Evolutionary conservation across 2,113 vertebrate genomes (phyloP).

Genomic region (Eudyptes chrysolophus): DNA sequence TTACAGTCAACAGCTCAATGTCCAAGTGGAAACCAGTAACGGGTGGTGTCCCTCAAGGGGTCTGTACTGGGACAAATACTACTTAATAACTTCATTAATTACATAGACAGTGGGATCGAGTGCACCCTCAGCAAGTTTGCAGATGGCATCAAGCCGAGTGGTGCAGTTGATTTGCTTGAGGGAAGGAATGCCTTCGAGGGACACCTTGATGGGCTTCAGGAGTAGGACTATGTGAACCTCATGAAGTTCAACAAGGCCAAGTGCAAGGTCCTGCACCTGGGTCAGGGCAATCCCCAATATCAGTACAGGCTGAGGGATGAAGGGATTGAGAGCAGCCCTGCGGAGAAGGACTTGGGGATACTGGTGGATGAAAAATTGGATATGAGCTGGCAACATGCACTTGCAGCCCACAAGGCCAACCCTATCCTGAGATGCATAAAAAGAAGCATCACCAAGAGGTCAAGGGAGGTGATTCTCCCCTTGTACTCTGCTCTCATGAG

Average conservation of each 20-base stretch:
- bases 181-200: not conserved
- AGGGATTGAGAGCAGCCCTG: not conserved
- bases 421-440: not conserved
- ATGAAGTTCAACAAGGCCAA: not conserved
- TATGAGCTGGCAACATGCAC: not conserved
- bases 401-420: not conserved
- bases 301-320: not conserved
- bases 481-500: not conserved
- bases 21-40: not conserved
- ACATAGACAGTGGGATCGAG: not conserved
- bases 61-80: not conserved
- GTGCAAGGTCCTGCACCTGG: not conserved
- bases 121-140: not conserved
- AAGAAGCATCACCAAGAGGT: not conserved
- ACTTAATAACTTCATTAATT: not conserved
- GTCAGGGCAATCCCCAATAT: not conserved
- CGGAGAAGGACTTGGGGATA: not conserved
- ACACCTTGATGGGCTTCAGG: not conserved
- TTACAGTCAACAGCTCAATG: rapidly evolving
- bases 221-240: not conserved
- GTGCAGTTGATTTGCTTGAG: not conserved
- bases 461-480: not conserved
- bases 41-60: not conserved
- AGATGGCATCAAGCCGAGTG: not conserved
- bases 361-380: not conserved